These are phyloP conservation scores for Gryllus bimaculatus DNA, from an alignment of 1,140 invertebrate species.

Conservation along the genomic window DNA sequence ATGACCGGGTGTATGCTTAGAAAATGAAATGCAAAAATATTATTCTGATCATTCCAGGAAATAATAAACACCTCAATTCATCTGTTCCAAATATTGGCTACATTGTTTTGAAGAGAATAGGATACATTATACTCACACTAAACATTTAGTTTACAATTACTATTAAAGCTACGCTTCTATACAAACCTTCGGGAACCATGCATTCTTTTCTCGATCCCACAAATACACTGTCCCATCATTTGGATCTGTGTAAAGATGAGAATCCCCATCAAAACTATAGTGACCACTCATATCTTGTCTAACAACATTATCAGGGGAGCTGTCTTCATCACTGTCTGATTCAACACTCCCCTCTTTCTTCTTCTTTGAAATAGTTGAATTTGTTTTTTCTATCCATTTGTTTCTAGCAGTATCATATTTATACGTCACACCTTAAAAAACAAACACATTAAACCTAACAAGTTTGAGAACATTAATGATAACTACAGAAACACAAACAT, in stretches of 20 bases:
- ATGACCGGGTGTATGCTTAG: too few relatives aligned
- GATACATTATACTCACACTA: not conserved
- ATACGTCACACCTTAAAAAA: slow-evolving; percentile 26
- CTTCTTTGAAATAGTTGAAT: slow-evolving; percentile 24
- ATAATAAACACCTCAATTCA: too few relatives aligned
- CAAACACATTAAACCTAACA: not conserved
- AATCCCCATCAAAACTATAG: slow-evolving; percentile 67
- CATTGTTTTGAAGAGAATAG: too few relatives aligned
- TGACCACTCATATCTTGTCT: slow-evolving; percentile 35
- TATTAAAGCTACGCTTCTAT: not conserved
- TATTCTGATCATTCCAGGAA: too few relatives aligned
- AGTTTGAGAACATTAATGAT: too few relatives aligned
- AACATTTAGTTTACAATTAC: not conserved
- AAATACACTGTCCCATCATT: slow-evolving; percentile 80
- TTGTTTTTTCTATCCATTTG: slow-evolving; percentile 47
- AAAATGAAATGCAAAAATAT: too few relatives aligned
- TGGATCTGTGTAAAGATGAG: slow-evolving; percentile 71
- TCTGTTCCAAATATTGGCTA: too few relatives aligned
- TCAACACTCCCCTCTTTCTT: slow-evolving; percentile 30
- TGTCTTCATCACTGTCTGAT: slow-evolving; percentile 31
- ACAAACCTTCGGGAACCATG: slow-evolving; percentile 86
- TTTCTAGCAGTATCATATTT: slow-evolving; percentile 40
- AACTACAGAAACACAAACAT: not conserved
- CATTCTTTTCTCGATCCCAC: slow-evolving; percentile 82
- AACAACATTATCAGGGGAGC: slow-evolving; percentile 27